A percentile compares a stretch with the other conserved stretches of the same genome.
phyloP scores from a whole-genome alignment of 2,888 invertebrate genomes.

The Monochamus alternatus region DNA sequence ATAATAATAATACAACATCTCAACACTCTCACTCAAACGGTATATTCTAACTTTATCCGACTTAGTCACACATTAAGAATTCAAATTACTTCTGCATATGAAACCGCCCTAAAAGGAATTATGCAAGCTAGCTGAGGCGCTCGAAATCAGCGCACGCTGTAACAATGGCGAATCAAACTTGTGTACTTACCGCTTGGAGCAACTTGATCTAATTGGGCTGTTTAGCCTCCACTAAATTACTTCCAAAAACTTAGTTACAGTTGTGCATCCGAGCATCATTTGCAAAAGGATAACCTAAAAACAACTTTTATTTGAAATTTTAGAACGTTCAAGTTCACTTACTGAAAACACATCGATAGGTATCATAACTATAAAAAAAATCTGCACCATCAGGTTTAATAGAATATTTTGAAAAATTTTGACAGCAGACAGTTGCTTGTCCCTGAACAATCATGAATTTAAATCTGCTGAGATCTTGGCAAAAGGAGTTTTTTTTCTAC shows the following conservation, averaged over 20 bases:
- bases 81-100: constrained; percentile 12
- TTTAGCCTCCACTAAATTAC: constrained; percentile 2
- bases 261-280: neutral
- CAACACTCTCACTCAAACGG: neutral
- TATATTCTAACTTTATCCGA: neutral
- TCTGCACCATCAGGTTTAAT: no score
- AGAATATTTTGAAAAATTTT: no score
- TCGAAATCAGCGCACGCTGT: neutral
- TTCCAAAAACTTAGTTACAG: neutral
- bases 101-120: constrained; percentile 4
- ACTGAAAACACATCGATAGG: no score
- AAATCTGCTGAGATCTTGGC: no score
- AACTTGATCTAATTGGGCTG: constrained; percentile 7
- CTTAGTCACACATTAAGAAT: constrained; percentile 3
- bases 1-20: neutral
- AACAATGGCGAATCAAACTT: constrained; percentile 10
- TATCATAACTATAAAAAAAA: no score
- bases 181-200: neutral
- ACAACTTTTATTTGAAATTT: no score
- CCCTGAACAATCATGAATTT: no score
- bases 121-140: constrained; percentile 4
- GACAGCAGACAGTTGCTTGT: no score
- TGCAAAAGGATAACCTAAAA: no score
- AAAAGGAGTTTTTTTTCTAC: no score
- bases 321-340: no score